Evolutionary conservation across 2,888 invertebrate genomes (phyloP).

Genomic region (Drosophila algonquin): DNA sequence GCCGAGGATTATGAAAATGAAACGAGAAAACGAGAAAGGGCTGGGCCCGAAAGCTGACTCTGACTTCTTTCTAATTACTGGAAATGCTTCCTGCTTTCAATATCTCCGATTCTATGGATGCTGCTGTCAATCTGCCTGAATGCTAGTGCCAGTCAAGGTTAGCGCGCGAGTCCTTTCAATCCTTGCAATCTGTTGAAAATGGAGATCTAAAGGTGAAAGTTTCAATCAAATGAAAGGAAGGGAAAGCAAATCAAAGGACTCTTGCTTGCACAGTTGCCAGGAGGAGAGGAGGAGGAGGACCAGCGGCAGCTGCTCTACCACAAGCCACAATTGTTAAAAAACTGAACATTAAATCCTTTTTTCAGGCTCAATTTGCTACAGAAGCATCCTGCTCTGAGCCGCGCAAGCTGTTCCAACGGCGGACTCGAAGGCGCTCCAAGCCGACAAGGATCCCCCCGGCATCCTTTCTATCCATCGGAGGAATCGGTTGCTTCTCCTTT

Average conservation of each 20-base stretch:
- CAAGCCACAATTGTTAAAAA: conserved; percentile 70
- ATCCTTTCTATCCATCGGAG: conserved; percentile 6
- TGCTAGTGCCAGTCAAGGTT: conserved; percentile 51
- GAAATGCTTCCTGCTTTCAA: conserved; percentile 41
- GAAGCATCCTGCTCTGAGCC: conserved; percentile 54
- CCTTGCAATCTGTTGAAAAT: conserved; percentile 54
- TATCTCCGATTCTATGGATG: conserved; percentile 10
- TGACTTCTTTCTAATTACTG: conserved; percentile 63
- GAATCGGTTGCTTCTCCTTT: conserved; percentile 20
- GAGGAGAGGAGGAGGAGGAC: not conserved
- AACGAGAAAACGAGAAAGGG: conserved; percentile 23
- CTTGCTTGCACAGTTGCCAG: conserved; percentile 45
- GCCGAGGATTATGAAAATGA: conserved; percentile 65
- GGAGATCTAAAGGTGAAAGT: conserved; percentile 67
- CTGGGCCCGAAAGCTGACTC: conserved; percentile 38
- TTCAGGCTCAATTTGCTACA: conserved; percentile 82
- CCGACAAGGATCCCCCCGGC: conserved; percentile 2
- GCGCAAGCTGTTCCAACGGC: conserved; percentile 72
- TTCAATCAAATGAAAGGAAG: conserved; percentile 42
- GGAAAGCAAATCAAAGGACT: conserved; percentile 17
- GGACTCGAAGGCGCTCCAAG: conserved; percentile 48
- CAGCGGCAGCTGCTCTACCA: conserved; percentile 48
- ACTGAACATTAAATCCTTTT: conserved; percentile 81
- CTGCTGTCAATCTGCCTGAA: conserved; percentile 58
- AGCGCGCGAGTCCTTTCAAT: conserved; percentile 10